Conservation (phyloP, 2,113 vertebrate genomes). For the Larimichthys polyactis region DNA sequence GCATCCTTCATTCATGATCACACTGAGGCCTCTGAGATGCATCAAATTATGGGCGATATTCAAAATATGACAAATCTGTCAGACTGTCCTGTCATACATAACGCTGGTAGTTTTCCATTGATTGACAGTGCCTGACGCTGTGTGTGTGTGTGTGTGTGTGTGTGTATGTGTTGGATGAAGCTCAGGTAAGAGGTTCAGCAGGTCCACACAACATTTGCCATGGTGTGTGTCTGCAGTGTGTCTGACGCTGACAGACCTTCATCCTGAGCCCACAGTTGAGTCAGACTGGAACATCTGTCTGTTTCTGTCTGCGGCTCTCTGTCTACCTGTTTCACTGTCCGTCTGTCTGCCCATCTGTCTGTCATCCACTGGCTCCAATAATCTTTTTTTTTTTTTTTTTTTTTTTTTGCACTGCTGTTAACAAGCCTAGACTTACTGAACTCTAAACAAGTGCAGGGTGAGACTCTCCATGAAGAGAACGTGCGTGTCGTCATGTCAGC, state of each 20-base stretch:
- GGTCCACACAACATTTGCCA: not conserved
- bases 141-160: slow-evolving; percentile 2
- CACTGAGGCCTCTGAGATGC: not conserved
- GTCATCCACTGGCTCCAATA: not conserved
- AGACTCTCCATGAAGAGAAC: no score
- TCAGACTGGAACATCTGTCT: slow-evolving; percentile 29
- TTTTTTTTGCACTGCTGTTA: not conserved
- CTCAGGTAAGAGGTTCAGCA: slow-evolving; percentile 16
- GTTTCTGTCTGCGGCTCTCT: slow-evolving; percentile 19
- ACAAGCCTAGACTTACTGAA: no score
- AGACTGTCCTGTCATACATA: not conserved
- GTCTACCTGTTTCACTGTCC: slow-evolving; percentile 17
- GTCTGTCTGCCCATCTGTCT: not conserved
- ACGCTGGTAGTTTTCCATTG: not conserved
- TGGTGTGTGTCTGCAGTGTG: not conserved
- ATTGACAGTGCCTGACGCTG: slow-evolving; percentile 10
- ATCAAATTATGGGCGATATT: not conserved
- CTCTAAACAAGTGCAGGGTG: no score
- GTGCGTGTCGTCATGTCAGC: not conserved
- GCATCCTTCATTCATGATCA: not conserved
- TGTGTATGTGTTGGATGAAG: slow-evolving; percentile 14
- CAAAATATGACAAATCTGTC: slow-evolving; percentile 1
- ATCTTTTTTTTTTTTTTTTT: not conserved
- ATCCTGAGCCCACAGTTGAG: slow-evolving; percentile 42
- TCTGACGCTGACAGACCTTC: slow-evolving; percentile 12